These are phyloP conservation scores for Toxotes chatareus DNA, from an alignment of 2,113 vertebrate species.

Conservation along the genomic window DNA sequence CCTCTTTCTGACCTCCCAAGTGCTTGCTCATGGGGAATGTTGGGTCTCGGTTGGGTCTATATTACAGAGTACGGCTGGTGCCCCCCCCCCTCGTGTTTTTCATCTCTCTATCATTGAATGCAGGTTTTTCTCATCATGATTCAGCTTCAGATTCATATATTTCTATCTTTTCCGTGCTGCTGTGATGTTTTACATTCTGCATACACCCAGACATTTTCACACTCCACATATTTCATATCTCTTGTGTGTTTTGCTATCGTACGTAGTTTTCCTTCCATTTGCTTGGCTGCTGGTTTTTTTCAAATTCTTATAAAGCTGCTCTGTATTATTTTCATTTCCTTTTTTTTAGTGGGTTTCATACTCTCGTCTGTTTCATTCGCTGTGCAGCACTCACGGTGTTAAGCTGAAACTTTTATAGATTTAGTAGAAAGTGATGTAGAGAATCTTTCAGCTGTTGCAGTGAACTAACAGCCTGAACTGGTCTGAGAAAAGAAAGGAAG, in stretches of 20 bases:
- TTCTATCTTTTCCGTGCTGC: background rate
- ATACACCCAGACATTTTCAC: constrained; percentile 42
- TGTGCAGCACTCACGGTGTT: background rate
- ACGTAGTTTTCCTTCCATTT: constrained; percentile 57
- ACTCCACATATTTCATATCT: constrained; percentile 53
- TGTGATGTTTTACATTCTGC: constrained; percentile 50
- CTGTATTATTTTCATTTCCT: constrained; percentile 39
- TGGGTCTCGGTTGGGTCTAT: background rate
- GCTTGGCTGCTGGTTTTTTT: constrained; percentile 47
- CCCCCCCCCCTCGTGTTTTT: background rate
- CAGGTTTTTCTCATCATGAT: constrained; percentile 1
- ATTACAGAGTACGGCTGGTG: too few relatives aligned
- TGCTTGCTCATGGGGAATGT: background rate
- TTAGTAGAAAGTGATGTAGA: background rate
- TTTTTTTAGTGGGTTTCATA: background rate
- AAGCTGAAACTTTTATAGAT: background rate
- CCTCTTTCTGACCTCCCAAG: constrained; percentile 5
- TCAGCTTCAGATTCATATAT: background rate
- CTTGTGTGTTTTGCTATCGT: constrained; percentile 43
- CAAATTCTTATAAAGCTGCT: constrained; percentile 56
- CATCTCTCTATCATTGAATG: background rate
- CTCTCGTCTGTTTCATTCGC: background rate
- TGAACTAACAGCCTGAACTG: background rate
- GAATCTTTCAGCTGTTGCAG: background rate
- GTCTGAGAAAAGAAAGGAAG: background rate